Evolutionary conservation across 2,888 invertebrate species (phyloP).

Genomic region (Seira ritae): DNA sequence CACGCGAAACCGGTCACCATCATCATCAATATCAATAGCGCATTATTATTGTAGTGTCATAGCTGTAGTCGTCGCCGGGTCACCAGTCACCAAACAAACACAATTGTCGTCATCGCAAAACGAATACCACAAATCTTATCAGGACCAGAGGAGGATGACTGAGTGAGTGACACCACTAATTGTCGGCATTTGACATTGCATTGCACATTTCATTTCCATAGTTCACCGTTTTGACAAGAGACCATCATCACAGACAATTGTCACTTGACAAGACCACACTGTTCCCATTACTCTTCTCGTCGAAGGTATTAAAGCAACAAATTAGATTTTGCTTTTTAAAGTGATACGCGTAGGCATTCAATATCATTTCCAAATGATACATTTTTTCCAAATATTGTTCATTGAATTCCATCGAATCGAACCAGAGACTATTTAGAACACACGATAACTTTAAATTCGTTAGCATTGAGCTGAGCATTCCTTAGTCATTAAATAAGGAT

Average conservation of each 20-base stretch:
- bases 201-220: not conserved
- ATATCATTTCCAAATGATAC: not conserved
- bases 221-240: not conserved
- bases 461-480: slow-evolving; percentile 8
- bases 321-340: slow-evolving; percentile 6
- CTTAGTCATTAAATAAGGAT: not conserved
- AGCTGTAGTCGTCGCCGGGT: too few species aligned
- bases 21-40: too few species aligned
- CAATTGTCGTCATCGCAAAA: too few species aligned
- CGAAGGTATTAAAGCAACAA: not conserved
- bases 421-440: not conserved
- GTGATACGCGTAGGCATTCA: not conserved
- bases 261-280: not conserved
- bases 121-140: not conserved
- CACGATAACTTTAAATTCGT: not conserved
- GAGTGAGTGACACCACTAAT: not conserved
- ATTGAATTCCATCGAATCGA: not conserved
- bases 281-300: not conserved
- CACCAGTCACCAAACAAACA: not conserved
- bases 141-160: not conserved
- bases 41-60: too few species aligned
- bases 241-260: not conserved
- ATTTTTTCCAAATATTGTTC: not conserved
- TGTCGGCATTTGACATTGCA: not conserved
- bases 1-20: not conserved